Evolutionary conservation across 2,888 invertebrate species (phyloP), one percentile per base, ranked within the genome.

Genomic region (Gasteruption jaculator): DNA sequence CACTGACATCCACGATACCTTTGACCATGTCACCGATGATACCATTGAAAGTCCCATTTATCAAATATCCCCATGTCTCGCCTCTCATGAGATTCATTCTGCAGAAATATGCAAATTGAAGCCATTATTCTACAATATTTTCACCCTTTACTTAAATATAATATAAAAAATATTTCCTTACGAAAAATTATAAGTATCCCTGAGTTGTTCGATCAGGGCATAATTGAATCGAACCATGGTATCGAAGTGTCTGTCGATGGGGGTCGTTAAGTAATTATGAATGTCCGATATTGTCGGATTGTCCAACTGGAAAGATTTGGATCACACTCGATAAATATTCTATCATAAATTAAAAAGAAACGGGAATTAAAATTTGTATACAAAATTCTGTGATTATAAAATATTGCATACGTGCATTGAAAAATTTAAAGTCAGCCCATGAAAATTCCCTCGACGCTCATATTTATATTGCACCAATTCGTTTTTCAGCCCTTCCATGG

Each of bases 161-260:
- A 25, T 26, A 11, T 32, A 29, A 48, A 45, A 22, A 18, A 15
- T 12, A 12, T 37, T n/a, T n/a, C n/a, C n/a, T 74, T 69, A 82
- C 83, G 77, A 80, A 61, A 83, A 80, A 69, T 83, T 83, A 58
- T 75, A 83, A 68, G 82, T 76, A 50, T 83, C 80, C 48, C 73
- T 65, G 42, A 84, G 74, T 58, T 80, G 76, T 47, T 78, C 60
- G 8, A 81, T 63, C 4, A 78, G 72, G 44, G 74, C 78, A 60
- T 75, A 81, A 63, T 83, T 82, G 56, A 80, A 76, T 52, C 81
- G 77, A 62, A 81, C 77, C 72, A 82, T 73, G 1, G 80, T 77
- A 65, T 84, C 82, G 18, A 78, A 71, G 56, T 78, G 74, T 21
- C 72, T 69, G 39, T 76, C 72, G 15, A 71, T 71, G 4, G 76